phyloP scores from a whole-genome alignment of 2,113 vertebrate species.

The Catharus minimus region DNA sequence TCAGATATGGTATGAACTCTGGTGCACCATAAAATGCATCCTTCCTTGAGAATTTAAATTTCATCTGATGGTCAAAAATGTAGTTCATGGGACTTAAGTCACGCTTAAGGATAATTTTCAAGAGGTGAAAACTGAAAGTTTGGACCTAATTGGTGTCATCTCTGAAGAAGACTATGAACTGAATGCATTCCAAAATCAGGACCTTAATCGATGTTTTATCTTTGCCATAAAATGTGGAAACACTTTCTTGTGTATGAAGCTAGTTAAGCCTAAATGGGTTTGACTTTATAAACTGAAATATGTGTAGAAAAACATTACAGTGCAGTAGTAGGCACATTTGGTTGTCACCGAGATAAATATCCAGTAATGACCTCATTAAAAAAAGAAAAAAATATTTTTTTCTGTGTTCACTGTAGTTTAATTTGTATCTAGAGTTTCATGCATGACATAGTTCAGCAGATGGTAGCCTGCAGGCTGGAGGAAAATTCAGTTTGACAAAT shows the following conservation, averaged over 20 bases:
- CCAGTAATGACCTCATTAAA: not conserved
- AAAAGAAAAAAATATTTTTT: not conserved
- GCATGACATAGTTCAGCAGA: constrained; percentile 18
- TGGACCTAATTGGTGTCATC: not conserved
- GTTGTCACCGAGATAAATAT: not conserved
- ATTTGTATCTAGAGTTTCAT: not conserved
- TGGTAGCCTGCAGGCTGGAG: not conserved
- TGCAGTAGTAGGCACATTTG: not conserved
- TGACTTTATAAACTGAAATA: not conserved
- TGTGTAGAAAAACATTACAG: not conserved
- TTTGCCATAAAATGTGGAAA: not conserved
- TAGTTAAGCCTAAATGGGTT: not conserved
- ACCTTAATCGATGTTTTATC: not conserved
- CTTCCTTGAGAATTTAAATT: not conserved
- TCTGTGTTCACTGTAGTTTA: not conserved
- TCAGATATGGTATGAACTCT: not conserved
- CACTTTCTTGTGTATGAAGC: not conserved
- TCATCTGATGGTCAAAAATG: not conserved
- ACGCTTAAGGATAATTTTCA: not conserved
- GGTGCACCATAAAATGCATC: not conserved
- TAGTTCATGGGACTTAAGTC: not conserved
- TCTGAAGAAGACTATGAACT: not conserved
- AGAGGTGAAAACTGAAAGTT: not conserved
- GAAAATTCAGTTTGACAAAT: not conserved
- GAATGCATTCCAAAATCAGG: not conserved